Evolutionary conservation across 2,113 vertebrate genomes (phyloP), one percentile per base, ranked within the genome.

Genomic region (Notiomystis cincta): DNA sequence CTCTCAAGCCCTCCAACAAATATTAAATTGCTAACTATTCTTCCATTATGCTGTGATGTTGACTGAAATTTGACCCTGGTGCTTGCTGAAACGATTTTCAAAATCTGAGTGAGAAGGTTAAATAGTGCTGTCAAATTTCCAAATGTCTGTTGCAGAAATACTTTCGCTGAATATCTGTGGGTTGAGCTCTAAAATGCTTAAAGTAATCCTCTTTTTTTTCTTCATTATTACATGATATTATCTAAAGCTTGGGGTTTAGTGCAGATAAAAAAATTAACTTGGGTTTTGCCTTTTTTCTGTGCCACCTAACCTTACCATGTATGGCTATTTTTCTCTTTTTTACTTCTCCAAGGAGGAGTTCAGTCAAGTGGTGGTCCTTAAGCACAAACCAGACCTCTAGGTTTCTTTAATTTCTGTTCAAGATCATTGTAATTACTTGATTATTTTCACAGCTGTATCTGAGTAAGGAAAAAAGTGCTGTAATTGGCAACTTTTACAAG

Each of bases 381-480:
- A 84, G 69, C 79, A 78, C 35, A 90, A 92, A 84, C 56, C 33
- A 95, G 91, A 64, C 76, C 66, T 71, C 72, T 71, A 82, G n/a
- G 56, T 71, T 65, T 94, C 73, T 81, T 58, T 70, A 90, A 87
- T 95, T 95, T 91, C 72, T 95, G 72, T 79, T 92, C 65, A 84
- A 82, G 69, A 89, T 70, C 56, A 64, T 75, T 90, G 72, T 89
- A 95, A 90, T 93, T 95, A 65, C 80, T 78, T 91, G 83, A 95
- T 95, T 97, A 95, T 96, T 96, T 95, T 93, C 72, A 82, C 95
- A 97, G 89, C 91, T 96, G 94, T 82, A 73, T 92, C 69, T 87
- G 61, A 95, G 71, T 87, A 92, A 93, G 64, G 82, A 89, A 93
- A 91, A 94, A 95, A 90, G 50, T 60, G 51, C 85, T 92, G 71